Base-by-base conservation (phyloP, 2,888 invertebrate species). In the Anoplius nigerrimus region DNA sequence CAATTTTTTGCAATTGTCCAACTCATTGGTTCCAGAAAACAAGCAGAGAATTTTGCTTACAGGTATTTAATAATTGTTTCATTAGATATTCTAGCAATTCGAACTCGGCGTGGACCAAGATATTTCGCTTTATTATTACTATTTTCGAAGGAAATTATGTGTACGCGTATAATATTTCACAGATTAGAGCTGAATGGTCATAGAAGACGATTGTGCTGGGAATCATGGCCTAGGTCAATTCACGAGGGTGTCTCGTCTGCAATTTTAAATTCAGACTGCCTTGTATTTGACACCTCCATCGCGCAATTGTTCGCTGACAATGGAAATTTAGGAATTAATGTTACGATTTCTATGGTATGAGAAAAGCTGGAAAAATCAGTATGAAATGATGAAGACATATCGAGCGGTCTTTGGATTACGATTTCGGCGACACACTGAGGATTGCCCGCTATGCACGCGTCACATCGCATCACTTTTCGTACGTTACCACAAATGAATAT, bases 1-100 rank as follows among this genome's bases (percentile, higher is more conserved):
- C 97, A 97, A 87, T 98, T 98, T 89, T 97, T 97, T 91, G 99
- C 99, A 21, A 98, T 99, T 85, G 99, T 99, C 43, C 99, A 99
- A 89, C 91, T 99, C 57, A 99, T 99, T 89, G 99, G 99, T 24
- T 98, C 98, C 55, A 92, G 98, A 71, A 99, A 99, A 89, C 98
- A 99, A 90, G 99, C 99, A 15, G 99, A 99, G 90, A 97, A 97
- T 89, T 99, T 99, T 91, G 97, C 98, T 59, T 99, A 99, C 90
- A 92, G 94, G 94, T 94, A 88, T 84, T 18, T 60, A 43, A n/a
- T 11, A 55, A 18, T 45, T 22, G 2, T 42, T 13, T 20, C 11
- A 54, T 55, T 59, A 48, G 11, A 34, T 11, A 13, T 34, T 11
- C 6, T 8, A 13, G 34, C 34, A 34, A 24, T 6, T 22, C 4